These are phyloP conservation scores for Dryococelus australis DNA, from an alignment of 2,888 invertebrate genomes.

Conservation along the genomic window DNA sequence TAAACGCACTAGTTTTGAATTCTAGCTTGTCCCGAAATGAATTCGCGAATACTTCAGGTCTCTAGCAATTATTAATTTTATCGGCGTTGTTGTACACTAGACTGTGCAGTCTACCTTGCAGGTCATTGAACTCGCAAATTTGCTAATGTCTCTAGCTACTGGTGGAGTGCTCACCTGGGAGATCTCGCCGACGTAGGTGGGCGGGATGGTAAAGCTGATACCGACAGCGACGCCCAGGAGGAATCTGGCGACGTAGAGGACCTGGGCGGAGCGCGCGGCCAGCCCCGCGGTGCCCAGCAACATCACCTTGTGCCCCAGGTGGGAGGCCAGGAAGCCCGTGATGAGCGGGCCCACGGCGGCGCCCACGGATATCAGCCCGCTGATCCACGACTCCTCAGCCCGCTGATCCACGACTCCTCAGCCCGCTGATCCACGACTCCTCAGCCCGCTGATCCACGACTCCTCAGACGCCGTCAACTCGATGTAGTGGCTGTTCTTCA, in stretches of 20 bases:
- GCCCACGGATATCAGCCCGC: constrained; percentile 60
- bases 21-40: no score
- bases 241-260: constrained; percentile 66
- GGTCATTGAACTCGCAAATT: no score
- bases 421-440: constrained; percentile 63
- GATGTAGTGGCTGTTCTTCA: constrained; percentile 38
- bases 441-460: constrained; percentile 56
- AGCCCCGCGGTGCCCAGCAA: constrained; percentile 65
- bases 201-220: constrained; percentile 74
- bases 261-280: constrained; percentile 60
- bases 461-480: constrained; percentile 46
- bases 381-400: constrained; percentile 57
- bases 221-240: constrained; percentile 72
- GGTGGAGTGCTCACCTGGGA: constrained; percentile 68
- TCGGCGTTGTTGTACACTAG: no score
- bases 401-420: constrained; percentile 57
- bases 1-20: no score
- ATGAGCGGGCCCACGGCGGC: constrained; percentile 66
- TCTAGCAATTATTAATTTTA: no score
- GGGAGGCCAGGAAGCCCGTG: constrained; percentile 63
- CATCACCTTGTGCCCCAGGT: constrained; percentile 63
- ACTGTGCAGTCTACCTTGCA: no score
- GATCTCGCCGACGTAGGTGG: constrained; percentile 89
- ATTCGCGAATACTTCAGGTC: no score
- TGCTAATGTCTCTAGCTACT: no score